Conservation (phyloP, 2,888 invertebrate species). For the Scaptomyza polygonia region DNA sequence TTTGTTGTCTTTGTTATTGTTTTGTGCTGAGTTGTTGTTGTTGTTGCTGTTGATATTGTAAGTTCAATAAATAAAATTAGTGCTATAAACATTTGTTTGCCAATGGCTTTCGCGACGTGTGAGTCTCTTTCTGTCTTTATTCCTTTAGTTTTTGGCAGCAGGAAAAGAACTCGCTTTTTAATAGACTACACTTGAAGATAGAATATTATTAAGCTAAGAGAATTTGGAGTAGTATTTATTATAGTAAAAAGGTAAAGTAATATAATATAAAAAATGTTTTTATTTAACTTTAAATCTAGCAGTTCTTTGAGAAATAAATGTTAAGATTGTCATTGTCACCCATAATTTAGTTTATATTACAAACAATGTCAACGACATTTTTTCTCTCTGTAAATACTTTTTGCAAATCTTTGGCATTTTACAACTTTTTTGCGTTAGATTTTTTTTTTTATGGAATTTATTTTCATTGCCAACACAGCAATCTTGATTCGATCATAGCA, state of each 20-base stretch:
- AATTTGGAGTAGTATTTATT: no score
- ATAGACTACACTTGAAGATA: constrained; percentile 37
- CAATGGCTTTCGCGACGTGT: constrained; percentile 39
- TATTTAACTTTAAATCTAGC: not conserved
- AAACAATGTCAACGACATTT: no score
- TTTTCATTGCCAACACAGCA: constrained; percentile 55
- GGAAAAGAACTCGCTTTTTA: not conserved
- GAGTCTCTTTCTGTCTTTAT: constrained; percentile 25
- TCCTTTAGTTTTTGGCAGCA: constrained; percentile 8
- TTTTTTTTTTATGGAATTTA: constrained; percentile 62
- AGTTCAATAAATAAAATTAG: constrained; percentile 78
- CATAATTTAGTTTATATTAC: no score
- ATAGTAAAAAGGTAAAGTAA: no score
- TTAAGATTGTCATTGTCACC: no score
- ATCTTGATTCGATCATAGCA: constrained; percentile 22
- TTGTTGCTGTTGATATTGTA: constrained; percentile 50
- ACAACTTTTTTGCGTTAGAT: constrained; percentile 41
- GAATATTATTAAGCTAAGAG: no score
- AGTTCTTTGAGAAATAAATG: no score
- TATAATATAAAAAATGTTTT: no score
- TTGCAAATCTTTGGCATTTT: constrained; percentile 59
- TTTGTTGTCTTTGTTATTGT: constrained; percentile 22
- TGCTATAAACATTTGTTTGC: constrained; percentile 75
- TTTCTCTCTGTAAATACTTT: constrained; percentile 17
- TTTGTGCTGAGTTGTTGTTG: constrained; percentile 6